These are phyloP conservation scores for Chauna torquata DNA, from an alignment of 2,113 vertebrate species.

Conservation along the genomic window DNA sequence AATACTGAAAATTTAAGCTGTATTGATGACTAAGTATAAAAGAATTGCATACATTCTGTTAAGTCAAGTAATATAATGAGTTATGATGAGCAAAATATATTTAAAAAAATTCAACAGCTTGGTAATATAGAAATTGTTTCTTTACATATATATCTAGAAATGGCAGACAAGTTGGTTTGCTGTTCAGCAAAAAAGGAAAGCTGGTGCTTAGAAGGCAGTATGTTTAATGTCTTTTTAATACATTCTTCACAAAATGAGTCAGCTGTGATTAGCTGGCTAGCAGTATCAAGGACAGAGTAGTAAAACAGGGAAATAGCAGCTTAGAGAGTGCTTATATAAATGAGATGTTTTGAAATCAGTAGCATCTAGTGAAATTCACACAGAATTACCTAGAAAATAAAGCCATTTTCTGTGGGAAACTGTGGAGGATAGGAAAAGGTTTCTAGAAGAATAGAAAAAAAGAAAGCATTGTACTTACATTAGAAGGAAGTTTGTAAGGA, in stretches of 20 bases:
- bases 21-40: neutral
- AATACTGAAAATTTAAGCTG: neutral
- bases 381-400: neutral
- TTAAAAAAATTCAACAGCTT: fast-evolving
- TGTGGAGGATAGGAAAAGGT: neutral
- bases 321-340: neutral
- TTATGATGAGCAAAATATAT: neutral
- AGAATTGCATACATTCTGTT: neutral
- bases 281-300: neutral
- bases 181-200: neutral
- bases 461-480: neutral
- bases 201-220: neutral
- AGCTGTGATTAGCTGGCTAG: neutral
- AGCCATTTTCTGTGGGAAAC: neutral
- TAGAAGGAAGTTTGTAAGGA: neutral
- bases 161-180: fast-evolving
- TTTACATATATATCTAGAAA: neutral
- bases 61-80: neutral
- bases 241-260: neutral
- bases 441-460: neutral
- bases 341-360: neutral
- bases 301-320: neutral
- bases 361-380: neutral
- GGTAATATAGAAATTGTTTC: neutral
- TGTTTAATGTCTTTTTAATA: neutral